phyloP scores from a whole-genome alignment of 2,797 vertebrate genomes.

The Sternarchorhynchus goeldii region DNA sequence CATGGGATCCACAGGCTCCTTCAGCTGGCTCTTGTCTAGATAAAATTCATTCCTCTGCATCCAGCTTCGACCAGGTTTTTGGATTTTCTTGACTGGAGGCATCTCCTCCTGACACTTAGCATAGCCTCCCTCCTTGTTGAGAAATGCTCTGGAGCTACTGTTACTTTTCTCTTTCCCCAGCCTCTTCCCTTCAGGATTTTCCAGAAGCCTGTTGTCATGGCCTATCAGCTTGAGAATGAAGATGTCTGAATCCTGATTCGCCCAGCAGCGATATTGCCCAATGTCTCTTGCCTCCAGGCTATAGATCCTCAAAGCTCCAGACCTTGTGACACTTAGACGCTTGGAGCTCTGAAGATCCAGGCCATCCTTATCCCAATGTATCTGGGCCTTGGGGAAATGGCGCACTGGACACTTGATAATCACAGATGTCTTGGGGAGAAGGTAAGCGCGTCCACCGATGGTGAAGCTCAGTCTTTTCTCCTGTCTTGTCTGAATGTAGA shows the following conservation, averaged over 20 bases:
- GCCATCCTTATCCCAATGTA: constrained; percentile 87
- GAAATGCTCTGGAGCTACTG: constrained; percentile 21
- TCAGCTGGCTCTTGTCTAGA: constrained; percentile 63
- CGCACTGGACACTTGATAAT: constrained; percentile 86
- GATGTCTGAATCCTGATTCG: constrained; percentile 76
- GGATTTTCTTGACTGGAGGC: constrained; percentile 21
- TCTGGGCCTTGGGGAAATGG: constrained; percentile 80
- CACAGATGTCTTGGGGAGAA: constrained; percentile 86
- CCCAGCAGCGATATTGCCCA: constrained; percentile 83
- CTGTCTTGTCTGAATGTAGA: constrained; percentile 87
- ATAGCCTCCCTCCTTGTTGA: constrained; percentile 36
- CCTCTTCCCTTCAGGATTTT: constrained; percentile 63
- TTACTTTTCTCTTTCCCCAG: constrained; percentile 18
- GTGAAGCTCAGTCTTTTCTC: constrained; percentile 87
- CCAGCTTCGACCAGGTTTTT: constrained; percentile 74
- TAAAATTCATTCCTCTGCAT: constrained; percentile 74
- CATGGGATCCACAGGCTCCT: constrained; percentile 56
- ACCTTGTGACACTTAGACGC: constrained; percentile 80
- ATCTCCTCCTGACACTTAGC: constrained; percentile 39
- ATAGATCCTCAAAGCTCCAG: constrained; percentile 85
- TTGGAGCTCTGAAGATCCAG: constrained; percentile 75
- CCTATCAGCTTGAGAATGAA: constrained; percentile 87
- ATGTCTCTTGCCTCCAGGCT: constrained; percentile 74
- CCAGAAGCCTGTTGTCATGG: constrained; percentile 74
- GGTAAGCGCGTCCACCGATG: constrained; percentile 85